Base-by-base conservation (phyloP, 2,113 vertebrate species). In the Labeo catla region DNA sequence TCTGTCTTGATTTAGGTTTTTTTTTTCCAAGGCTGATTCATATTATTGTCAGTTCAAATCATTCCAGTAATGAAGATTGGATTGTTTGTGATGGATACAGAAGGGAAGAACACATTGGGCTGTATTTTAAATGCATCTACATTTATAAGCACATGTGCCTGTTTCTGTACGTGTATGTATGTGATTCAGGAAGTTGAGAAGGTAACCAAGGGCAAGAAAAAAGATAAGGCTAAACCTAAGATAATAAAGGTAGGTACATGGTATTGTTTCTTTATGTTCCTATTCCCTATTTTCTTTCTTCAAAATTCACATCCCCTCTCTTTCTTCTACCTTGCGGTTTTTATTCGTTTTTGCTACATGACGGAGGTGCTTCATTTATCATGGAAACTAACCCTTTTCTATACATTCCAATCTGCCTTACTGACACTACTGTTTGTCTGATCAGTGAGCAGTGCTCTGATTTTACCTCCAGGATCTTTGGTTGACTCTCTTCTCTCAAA, bases 171-270 rank as follows among this genome's bases (percentile, higher is more conserved):
- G 8, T 90, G 86, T 91, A 36, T 93, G 61, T 95, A 92, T 81
- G 88, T 95, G 65, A 94, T 90, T 81, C 93, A 95, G 89, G 95
- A 94, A 65, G 90, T 94, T 84, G 88, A 89, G n/a, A 91, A 87
- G 76, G 83, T 88, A 83, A 57, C 86, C 66, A 92, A 91, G 74
- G 89, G 84, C 88, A 94, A 92, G 87, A 93, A 92, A 91, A 93
- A 91, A 86, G 89, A 91, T 66, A 91, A 93, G 76, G 8, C 91
- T 73, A 92, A 92, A 82, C 12, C 84, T 47, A 91, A 87, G 87
- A 92, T 91, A 54, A 84, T 54, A 4, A 92, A 91, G 91, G 93
- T 94, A 87, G 85, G 91, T 92, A 54, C 72, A 76, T 43, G 50
- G 74, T 85, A 74, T 63, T 1, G 16, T 74, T 81, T 43, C 13